A percentile compares a stretch with the other conserved stretches of the same genome.
phyloP scores from a whole-genome alignment of 2,113 vertebrate genomes.

The Onychostoma macrolepis region DNA sequence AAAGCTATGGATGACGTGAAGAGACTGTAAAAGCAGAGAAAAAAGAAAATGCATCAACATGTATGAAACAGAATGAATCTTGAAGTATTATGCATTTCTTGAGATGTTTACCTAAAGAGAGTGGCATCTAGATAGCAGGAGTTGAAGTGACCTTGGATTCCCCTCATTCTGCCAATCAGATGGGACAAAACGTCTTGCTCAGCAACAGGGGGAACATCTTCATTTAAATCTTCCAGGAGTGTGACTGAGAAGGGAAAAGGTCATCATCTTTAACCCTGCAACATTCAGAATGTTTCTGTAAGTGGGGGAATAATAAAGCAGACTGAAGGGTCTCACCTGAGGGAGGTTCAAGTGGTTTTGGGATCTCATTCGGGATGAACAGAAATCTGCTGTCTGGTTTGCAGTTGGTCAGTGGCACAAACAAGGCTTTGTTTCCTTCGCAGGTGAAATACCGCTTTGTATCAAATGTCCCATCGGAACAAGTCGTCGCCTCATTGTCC shows the following conservation, averaged over 20 bases:
- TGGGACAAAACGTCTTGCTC: slow-evolving; percentile 70
- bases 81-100: background rate
- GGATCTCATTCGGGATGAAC: slow-evolving; percentile 29
- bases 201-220: slow-evolving; percentile 68
- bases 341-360: slow-evolving; percentile 24
- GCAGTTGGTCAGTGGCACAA: slow-evolving; percentile 72
- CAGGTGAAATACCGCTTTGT: slow-evolving; percentile 74
- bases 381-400: slow-evolving; percentile 73
- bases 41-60: background rate
- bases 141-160: slow-evolving; percentile 83
- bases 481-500: slow-evolving; percentile 71
- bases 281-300: background rate
- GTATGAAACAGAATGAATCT: background rate
- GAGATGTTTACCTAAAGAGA: slow-evolving; percentile 77
- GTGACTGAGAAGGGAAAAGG: slow-evolving; percentile 51
- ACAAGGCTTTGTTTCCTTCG: slow-evolving; percentile 67
- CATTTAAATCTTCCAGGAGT: slow-evolving; percentile 59
- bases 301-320: background rate
- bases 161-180: slow-evolving; percentile 79
- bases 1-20: slow-evolving; percentile 76
- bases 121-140: slow-evolving; percentile 83
- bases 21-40: slow-evolving; percentile 67
- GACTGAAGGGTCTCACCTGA: slow-evolving; percentile 60
- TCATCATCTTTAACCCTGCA: background rate
- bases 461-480: slow-evolving; percentile 69